phyloP scores from a whole-genome alignment of 2,888 invertebrate genomes.

The Clunio marinus region DNA sequence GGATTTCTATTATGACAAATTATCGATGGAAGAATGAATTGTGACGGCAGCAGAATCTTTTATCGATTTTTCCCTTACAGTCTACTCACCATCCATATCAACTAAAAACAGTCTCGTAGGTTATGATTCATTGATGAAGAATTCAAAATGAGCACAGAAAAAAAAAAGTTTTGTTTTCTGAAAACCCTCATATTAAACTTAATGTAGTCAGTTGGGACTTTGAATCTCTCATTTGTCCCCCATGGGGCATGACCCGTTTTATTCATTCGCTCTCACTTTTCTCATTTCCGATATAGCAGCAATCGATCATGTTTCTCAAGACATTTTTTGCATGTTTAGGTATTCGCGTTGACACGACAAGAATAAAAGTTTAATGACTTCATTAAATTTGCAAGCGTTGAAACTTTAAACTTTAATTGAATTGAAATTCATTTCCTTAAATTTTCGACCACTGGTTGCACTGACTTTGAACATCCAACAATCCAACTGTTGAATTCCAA shows the following conservation, averaged over 20 bases:
- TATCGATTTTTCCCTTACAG: conserved; percentile 28
- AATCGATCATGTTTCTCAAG: not conserved
- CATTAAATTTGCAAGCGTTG: not conserved
- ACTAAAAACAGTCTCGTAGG: not conserved
- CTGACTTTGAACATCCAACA: no score
- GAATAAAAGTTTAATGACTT: not conserved
- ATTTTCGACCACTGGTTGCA: not conserved
- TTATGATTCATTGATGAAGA: not conserved
- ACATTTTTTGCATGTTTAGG: not conserved
- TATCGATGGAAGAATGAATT: conserved; percentile 27
- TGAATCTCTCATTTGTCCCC: not conserved
- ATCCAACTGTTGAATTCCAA: not conserved
- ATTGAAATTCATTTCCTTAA: not conserved
- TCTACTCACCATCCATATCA: no score
- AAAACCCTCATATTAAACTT: no score
- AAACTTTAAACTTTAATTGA: not conserved
- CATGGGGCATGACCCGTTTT: not conserved
- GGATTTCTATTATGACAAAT: conserved; percentile 37
- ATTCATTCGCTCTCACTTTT: no score
- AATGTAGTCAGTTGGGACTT: no score
- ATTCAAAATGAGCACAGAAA: not conserved
- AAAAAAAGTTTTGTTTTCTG: not conserved
- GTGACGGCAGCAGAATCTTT: conserved; percentile 5
- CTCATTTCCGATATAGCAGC: not conserved
- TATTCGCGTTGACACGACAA: not conserved